These are phyloP conservation scores for Cephus pulcher DNA, from an alignment of 2,888 invertebrate genomes.

Conservation along the genomic window DNA sequence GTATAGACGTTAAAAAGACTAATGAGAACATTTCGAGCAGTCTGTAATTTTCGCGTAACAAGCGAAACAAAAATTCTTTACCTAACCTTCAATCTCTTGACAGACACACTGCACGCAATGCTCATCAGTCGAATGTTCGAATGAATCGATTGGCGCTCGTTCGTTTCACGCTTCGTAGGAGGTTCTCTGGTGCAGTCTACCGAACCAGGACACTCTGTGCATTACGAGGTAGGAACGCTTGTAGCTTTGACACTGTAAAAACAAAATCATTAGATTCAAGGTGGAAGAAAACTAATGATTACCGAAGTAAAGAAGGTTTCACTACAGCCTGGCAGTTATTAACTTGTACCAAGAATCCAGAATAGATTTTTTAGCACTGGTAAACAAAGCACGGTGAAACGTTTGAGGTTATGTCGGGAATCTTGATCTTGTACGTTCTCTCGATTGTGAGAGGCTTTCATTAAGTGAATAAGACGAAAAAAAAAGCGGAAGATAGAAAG, in stretches of 20 bases:
- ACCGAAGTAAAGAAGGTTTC: neutral
- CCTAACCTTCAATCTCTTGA: neutral
- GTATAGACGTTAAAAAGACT: neutral
- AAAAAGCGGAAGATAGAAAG: conserved; percentile 31
- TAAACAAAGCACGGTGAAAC: conserved; percentile 19
- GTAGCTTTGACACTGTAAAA: neutral
- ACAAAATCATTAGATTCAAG: neutral
- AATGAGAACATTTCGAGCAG: neutral
- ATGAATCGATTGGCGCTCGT: neutral
- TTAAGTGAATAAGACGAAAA: conserved; percentile 17
- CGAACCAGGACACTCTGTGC: neutral
- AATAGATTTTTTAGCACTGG: neutral
- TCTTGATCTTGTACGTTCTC: conserved; percentile 55
- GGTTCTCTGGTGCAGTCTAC: neutral
- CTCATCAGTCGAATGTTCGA: neutral
- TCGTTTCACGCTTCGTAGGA: neutral
- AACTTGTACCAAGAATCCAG: neutral
- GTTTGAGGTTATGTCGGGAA: conserved; percentile 26
- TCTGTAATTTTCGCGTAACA: neutral
- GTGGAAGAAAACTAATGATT: neutral
- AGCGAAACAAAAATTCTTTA: neutral
- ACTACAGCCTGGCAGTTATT: neutral
- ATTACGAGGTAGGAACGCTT: neutral
- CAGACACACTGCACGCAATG: neutral
- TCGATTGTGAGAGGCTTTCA: conserved; percentile 32